A percentile compares a stretch with the other conserved stretches of the same genome.
Evolutionary conservation across 2,113 vertebrate genomes (phyloP).

Genomic region (Reinhardtius hippoglossoides): DNA sequence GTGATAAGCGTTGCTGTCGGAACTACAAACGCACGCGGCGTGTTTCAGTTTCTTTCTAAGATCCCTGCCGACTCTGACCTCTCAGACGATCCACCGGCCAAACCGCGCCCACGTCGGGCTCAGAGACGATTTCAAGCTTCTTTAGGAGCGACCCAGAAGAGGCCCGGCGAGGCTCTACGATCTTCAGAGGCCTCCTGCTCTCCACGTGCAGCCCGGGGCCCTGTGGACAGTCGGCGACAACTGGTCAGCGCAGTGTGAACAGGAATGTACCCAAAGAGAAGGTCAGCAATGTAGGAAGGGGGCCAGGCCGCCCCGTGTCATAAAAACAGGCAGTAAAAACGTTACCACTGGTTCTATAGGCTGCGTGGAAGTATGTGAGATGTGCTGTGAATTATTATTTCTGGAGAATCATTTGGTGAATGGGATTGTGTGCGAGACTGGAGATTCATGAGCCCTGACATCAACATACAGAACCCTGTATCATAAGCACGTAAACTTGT

Average conservation of each 20-base stretch:
- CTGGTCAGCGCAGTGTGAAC: constrained; percentile 24
- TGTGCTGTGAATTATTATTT: background rate
- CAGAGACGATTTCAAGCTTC: background rate
- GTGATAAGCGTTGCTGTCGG: background rate
- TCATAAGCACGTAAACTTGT: too few species aligned
- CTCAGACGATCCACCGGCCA: background rate
- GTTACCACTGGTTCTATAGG: background rate
- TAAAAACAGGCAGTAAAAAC: constrained; percentile 1
- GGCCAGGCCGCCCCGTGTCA: background rate
- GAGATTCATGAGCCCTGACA: too few species aligned
- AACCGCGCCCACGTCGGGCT: background rate
- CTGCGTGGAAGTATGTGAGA: background rate
- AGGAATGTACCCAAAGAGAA: constrained; percentile 10
- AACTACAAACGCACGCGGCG: background rate
- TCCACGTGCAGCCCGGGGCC: background rate
- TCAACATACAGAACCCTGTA: too few species aligned
- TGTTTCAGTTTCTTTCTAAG: constrained; percentile 19
- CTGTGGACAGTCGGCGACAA: constrained; percentile 8
- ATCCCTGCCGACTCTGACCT: background rate
- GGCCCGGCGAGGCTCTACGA: background rate
- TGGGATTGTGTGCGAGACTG: background rate
- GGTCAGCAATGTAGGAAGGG: constrained; percentile 11
- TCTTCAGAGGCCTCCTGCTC: background rate
- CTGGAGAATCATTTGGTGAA: background rate
- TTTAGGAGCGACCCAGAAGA: background rate